Evolutionary conservation across 2,113 vertebrate species (phyloP), one percentile per base, ranked within the genome.

Genomic region (Tachuris rubrigastra): DNA sequence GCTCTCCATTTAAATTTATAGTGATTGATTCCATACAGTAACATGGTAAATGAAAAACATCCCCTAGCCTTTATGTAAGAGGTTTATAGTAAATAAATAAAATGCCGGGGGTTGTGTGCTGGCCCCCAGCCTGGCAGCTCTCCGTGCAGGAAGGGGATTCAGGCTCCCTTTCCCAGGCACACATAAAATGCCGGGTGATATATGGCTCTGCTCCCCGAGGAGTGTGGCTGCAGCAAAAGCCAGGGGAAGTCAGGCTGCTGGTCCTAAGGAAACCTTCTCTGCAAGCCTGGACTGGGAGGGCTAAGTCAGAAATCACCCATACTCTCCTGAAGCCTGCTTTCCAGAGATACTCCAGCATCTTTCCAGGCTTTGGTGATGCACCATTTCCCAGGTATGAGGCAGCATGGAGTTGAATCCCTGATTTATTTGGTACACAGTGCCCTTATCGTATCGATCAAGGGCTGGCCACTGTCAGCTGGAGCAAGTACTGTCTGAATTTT

Each of bases 1-100:
- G 88, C 80, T 87, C 88, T 73, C 96, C 69, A 90, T 89, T 96
- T 78, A 92, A 95, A 95, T 96, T 92, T 95, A 92, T 89, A 87
- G 95, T 94, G 93, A 96, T 94, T 92, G 80, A 69, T 87, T 96
- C 85, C 92, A 95, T 85, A 73, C 42, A 60, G 71, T 42, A 95
- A 93, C 37, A 8, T 2, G 25, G 79, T 22, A 97, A 95, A 87
- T n/a, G 49, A 95, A 94, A 87, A 53, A 85, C 97, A 93, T 73
- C 83, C 88, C 81, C 52, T 39, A 72, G 88, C 84, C 75, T 96
- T 86, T 75, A 46, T 60, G 85, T 55, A 87, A 75, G 75, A 84
- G 25, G 80, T 85, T 96, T 81, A 78, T 49, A 75, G 91, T 84
- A 94, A 96, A 97, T 84, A 91, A 90, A 87, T 82, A 77, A 66